Evolutionary conservation across 2,797 vertebrate genomes (phyloP), one percentile per base, ranked within the genome.

Genomic region (Neomorphus geoffroyi): DNA sequence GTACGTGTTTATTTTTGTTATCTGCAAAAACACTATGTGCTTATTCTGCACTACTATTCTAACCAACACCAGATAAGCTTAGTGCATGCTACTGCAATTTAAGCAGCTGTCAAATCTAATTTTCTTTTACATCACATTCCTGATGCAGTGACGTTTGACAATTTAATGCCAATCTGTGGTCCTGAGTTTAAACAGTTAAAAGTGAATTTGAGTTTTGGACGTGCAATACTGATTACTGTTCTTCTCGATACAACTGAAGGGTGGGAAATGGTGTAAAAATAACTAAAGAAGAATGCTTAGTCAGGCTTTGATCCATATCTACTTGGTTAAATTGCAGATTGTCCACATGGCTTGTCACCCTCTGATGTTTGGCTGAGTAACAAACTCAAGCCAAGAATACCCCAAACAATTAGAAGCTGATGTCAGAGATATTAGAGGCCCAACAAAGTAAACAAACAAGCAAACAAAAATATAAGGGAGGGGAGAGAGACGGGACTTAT

Each of bases 211-310:
- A 24, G 19, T 8, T 48, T 77, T 85, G 74, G 57, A 87, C 37
- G 50, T 22, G 32, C 89, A 43, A 37, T 71, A 26, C 67, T 82
- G 71, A 74, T 95, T 80, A n/a, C 30, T 74, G 5, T 58, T 80
- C 92, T 87, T 88, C 61, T 56, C 18, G 91, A 41, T 33, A 64
- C 54, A 83, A 67, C 45, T 51, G 41, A 83, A 61, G 72, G 41
- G 57, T 93, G 74, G 30, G 53, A 91, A 93, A 92, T 13, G 10
- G 41, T 62, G 19, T 74, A 85, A 96, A 93, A 95, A 93, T 78
- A 93, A 53, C 86, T 67, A 12, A 90, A 92, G 73, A 86, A 93
- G 74, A 91, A 87, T 74, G 93, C 86, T 93, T 94, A 95, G 84
- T 94, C 90, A 94, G 90, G 30, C 17, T 77, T 48, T 74, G 84